Evolutionary conservation across 2,888 invertebrate species (phyloP).

Genomic region (Galeopsomyia nigrocyanea): DNA sequence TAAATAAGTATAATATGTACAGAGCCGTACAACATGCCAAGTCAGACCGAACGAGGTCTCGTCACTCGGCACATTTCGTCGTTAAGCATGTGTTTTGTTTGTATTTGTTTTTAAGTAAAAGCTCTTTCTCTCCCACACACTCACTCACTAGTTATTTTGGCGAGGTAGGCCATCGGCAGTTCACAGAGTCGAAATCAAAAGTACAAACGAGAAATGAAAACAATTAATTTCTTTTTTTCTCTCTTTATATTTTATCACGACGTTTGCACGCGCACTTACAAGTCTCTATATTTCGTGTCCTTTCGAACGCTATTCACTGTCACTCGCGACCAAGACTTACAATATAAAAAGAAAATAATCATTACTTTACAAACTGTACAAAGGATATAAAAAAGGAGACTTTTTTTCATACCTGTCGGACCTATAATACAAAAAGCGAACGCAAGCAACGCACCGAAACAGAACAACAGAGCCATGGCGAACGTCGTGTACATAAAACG

Average conservation of each 20-base stretch:
- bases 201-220: neutral
- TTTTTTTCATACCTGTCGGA: no score
- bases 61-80: conserved; percentile 18
- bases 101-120: conserved; percentile 37
- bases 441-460: neutral
- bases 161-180: conserved; percentile 59
- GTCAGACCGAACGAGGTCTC: conserved; percentile 37
- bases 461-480: conserved; percentile 13
- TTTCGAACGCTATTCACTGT: neutral
- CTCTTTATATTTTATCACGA: conserved; percentile 3
- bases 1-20: conserved; percentile 45
- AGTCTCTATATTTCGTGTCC: neutral
- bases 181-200: conserved; percentile 13
- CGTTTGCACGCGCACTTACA: neutral
- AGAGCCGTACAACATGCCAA: conserved; percentile 29
- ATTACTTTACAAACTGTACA: neutral
- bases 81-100: conserved; percentile 45
- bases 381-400: conserved; percentile 1
- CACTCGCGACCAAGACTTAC: conserved; percentile 9
- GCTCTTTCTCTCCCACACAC: conserved; percentile 34
- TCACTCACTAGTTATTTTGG: conserved; percentile 53
- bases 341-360: conserved; percentile 16
- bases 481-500: conserved; percentile 17
- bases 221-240: conserved; percentile 6
- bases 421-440: no score